Base-by-base conservation (phyloP, 1,140 invertebrate species). In the Ceratosolen solmsi region DNA sequence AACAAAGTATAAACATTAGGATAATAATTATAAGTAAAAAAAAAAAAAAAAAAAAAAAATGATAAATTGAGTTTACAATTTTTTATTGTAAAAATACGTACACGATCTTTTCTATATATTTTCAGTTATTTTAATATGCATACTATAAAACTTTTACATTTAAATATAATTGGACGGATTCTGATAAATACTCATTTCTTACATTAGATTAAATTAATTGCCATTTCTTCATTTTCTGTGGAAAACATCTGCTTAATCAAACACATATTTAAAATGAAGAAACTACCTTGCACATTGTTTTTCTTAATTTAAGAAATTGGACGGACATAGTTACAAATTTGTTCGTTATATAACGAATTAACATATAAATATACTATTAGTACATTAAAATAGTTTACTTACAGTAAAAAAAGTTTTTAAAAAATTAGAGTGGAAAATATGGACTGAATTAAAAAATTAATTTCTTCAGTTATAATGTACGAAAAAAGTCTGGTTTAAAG, bases 241-340 rank as follows among this genome's bases (percentile, higher is more conserved):
- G 49, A 22, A 65, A 65, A 33, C 33, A 22, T 60, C 25, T 1
- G 8, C 13, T 33, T 41, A 38, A n/a, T n/a, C n/a, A n/a, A 60
- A 30, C 4, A 41, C 9, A 46, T 76, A 46, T 22, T 8, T 36
- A 20, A 71, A 79, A 71, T 46, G 36, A 20, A 79, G 49, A 58
- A 58, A 56, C 27, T 30, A 71, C 60, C 56, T 79, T 65, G 30
- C 38, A 79, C 51, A 36, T 36, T 54, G 22, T 71, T 79, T 25
- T 70, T 41, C 51, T 79, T 79, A 79, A 71, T 27, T 71, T 56
- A 79, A 71, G 5, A 72, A 56, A 56, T 71, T 79, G 77, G 77
- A 79, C 77, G 77, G 77, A 78, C n/a, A 65, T 46, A 13, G 36
- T 76, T 60, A 63, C 51, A 25, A 75, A 60, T 30, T 76, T 76